Evolutionary conservation across 2,113 vertebrate genomes (phyloP).

Genomic region (Melanerpes formicivorus): DNA sequence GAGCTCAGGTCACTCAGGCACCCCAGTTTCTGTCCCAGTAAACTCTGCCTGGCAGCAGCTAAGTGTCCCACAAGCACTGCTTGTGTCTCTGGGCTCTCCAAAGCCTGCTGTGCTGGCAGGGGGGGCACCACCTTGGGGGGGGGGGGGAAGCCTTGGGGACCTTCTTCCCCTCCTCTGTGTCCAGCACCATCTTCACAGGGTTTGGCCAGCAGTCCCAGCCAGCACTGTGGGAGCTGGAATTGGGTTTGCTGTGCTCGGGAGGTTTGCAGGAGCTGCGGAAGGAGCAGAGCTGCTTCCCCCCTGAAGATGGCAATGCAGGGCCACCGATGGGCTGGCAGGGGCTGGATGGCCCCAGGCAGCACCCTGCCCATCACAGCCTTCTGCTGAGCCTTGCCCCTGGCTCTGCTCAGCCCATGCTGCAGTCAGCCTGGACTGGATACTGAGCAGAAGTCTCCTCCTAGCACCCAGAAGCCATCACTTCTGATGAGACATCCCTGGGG

Average conservation of each 20-base stretch:
- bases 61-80: not conserved
- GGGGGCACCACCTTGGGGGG: accelerated
- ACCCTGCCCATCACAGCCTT: not conserved
- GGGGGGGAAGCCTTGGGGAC: not conserved
- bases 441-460: not conserved
- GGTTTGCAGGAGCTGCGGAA: not conserved
- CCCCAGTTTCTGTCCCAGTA: not conserved
- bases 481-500: not conserved
- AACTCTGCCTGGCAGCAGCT: not conserved
- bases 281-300: not conserved
- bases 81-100: not conserved
- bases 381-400: not conserved
- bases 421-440: not conserved
- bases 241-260: not conserved
- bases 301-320: constrained; percentile 59
- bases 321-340: not conserved
- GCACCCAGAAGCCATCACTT: not conserved
- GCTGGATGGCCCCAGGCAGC: not conserved
- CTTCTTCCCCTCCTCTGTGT: not conserved
- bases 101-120: not conserved
- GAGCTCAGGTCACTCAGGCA: not conserved
- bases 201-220: not conserved
- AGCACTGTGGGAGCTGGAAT: accelerated
- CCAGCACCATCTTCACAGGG: not conserved
- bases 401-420: not conserved